These are phyloP conservation scores for Herminia tarsipennalis DNA, from an alignment of 2,888 invertebrate genomes.

Conservation along the genomic window DNA sequence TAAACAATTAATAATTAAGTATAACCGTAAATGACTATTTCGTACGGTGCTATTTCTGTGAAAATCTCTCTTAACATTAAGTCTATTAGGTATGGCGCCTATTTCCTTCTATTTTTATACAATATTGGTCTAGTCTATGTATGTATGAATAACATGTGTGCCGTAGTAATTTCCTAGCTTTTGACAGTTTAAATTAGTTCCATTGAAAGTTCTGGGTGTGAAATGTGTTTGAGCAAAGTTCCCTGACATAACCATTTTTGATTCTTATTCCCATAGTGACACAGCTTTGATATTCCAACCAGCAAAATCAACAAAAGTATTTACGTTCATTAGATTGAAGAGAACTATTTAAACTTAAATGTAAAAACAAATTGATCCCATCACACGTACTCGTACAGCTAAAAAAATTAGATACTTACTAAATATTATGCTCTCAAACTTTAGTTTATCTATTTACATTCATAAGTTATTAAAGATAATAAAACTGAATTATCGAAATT, in stretches of 20 bases:
- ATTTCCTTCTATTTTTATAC: conserved; percentile 21
- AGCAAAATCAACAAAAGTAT: conserved; percentile 12
- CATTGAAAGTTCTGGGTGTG: conserved; percentile 14
- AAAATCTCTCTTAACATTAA: conserved; percentile 13
- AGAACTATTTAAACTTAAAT: conserved; percentile 46
- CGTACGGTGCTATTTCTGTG: conserved; percentile 16
- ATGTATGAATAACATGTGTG: conserved; percentile 7
- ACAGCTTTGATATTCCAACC: conserved; percentile 6
- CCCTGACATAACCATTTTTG: conserved; percentile 10
- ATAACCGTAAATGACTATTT: conserved; percentile 4
- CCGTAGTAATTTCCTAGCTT: not conserved
- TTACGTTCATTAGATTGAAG: conserved; percentile 11
- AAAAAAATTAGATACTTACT: conserved; percentile 63
- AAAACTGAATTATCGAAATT: conserved; percentile 84
- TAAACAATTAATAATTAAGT: not conserved
- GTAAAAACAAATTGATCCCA: conserved; percentile 80
- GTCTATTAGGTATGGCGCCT: conserved; percentile 22
- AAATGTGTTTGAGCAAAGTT: conserved; percentile 38
- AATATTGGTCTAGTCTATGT: conserved; percentile 34
- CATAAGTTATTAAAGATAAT: conserved; percentile 73
- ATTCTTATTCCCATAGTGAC: conserved; percentile 14
- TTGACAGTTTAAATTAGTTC: conserved; percentile 3
- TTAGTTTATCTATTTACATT: conserved; percentile 72
- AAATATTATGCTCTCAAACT: conserved; percentile 69
- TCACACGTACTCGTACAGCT: conserved; percentile 69